Conservation (phyloP, 2,888 invertebrate species). For the Meta bourneti region DNA sequence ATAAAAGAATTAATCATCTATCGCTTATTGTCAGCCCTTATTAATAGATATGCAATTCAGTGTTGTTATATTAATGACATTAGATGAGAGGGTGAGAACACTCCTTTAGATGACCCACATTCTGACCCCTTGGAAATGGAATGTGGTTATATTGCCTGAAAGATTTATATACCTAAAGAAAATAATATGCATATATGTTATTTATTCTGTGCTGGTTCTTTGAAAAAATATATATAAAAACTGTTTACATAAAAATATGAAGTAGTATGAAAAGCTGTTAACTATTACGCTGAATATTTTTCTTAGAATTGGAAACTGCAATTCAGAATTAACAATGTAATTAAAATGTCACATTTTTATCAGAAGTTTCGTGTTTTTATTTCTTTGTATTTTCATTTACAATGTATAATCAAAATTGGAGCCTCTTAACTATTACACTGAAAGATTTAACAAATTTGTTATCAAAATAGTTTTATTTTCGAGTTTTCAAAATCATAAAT, state of each 20-base stretch:
- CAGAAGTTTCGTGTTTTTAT: slow-evolving; percentile 11
- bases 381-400: not conserved
- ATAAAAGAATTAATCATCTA: slow-evolving; percentile 25
- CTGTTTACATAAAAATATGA: slow-evolving; percentile 30
- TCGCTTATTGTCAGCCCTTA: slow-evolving; percentile 53
- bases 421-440: too few species aligned
- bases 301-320: slow-evolving; percentile 59
- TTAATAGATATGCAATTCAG: slow-evolving; percentile 65
- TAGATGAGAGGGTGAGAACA: slow-evolving; percentile 7
- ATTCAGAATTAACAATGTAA: slow-evolving; percentile 56
- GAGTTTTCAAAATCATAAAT: too few species aligned
- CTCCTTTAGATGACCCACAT: slow-evolving; percentile 51
- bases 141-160: slow-evolving; percentile 50
- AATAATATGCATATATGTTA: slow-evolving; percentile 41
- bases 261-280: slow-evolving; percentile 33
- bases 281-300: slow-evolving; percentile 59
- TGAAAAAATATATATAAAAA: slow-evolving; percentile 28
- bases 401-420: not conserved
- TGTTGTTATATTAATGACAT: slow-evolving; percentile 67
- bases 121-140: slow-evolving; percentile 25
- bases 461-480: too few species aligned
- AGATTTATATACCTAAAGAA: slow-evolving; percentile 57
- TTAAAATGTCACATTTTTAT: slow-evolving; percentile 62
- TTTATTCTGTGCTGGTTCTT: slow-evolving; percentile 41
- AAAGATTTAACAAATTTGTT: too few species aligned